A percentile compares a stretch with the other conserved stretches of the same genome.
phyloP scores from a whole-genome alignment of 2,797 vertebrate genomes.

The Acanthurus lineatus region DNA sequence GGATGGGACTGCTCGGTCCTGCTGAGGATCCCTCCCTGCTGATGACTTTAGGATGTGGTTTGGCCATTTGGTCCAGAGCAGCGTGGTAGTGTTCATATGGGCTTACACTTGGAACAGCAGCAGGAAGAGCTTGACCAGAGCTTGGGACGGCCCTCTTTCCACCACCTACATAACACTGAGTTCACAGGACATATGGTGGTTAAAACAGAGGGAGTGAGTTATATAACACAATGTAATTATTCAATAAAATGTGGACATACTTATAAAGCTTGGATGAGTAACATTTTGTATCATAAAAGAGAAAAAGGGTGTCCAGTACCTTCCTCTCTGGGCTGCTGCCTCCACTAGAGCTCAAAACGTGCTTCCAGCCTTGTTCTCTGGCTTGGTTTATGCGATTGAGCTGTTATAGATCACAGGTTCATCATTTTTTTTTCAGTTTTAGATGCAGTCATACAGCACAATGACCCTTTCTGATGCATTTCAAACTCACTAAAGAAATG shows the following conservation, averaged over 20 bases:
- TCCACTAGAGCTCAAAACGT: constrained; percentile 92
- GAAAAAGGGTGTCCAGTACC: constrained; percentile 60
- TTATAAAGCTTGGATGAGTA: not conserved
- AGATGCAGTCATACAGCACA: not conserved
- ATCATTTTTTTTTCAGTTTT: not conserved
- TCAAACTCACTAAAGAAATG: not conserved
- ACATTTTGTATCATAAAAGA: not conserved
- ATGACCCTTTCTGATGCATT: not conserved
- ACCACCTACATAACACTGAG: constrained; percentile 85
- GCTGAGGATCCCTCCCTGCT: constrained; percentile 63
- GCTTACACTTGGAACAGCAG: constrained; percentile 75
- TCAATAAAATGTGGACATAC: not conserved
- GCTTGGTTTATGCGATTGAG: constrained; percentile 95
- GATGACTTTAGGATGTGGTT: constrained; percentile 72
- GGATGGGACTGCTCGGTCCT: constrained; percentile 58
- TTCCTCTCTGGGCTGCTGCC: constrained; percentile 88
- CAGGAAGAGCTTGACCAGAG: constrained; percentile 44
- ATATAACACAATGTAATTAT: not conserved
- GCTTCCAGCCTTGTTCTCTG: constrained; percentile 97
- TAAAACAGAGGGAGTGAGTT: not conserved
- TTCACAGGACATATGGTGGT: constrained; percentile 8
- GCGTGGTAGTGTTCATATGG: constrained; percentile 89
- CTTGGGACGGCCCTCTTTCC: constrained; percentile 79
- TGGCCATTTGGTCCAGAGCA: constrained; percentile 89
- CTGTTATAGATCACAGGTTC: constrained; percentile 70